Base-by-base conservation (phyloP, 2,888 invertebrate species). In the Tetramorium bicarinatum region DNA sequence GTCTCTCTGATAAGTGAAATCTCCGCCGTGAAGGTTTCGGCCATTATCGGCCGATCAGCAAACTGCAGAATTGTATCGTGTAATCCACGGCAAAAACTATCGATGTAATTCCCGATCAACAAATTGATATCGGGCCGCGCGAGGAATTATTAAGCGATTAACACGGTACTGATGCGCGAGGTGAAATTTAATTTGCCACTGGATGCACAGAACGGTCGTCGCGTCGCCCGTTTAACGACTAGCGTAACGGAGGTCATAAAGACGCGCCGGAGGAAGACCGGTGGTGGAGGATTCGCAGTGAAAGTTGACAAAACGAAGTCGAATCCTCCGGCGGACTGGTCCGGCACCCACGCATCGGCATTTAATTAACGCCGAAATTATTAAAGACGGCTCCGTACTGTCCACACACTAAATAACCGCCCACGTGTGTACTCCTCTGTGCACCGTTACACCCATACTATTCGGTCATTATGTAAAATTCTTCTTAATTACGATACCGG, bases 321-420 rank as follows among this genome's bases (percentile, higher is more conserved):
- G 86, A 81, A 83, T 71, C 44, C 77, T 79, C 79, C 52, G 69
- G 80, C 81, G 86, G 66, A 82, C 75, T 69, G 54, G 85, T 76
- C 83, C 76, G 67, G 67, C 91, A 89, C 91, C 90, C 91, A 90
- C 91, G 89, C 89, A 75, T 61, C 64, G 44, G 66, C 84, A 82
- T 88, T 90, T 90, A 90, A 90, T 90, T 90, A 90, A 86, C 89
- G 79, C 90, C 89, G 87, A 90, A 90, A 90, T 90, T 90, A 88
- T 88, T 84, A 83, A 88, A 82, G 62, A 82, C 72, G 61, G 66
- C 82, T 25, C 82, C 52, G 89, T 52, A 82, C 84, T 84, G 54
- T 74, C 56, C 71, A 74, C 82, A 85, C 85, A 84, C 86, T 88
- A 90, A 89, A 90, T 87, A 86, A 85, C 62, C 85, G 86, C 87